Evolutionary conservation across 2,797 vertebrate species (phyloP).

Genomic region (Naso thynnoides): DNA sequence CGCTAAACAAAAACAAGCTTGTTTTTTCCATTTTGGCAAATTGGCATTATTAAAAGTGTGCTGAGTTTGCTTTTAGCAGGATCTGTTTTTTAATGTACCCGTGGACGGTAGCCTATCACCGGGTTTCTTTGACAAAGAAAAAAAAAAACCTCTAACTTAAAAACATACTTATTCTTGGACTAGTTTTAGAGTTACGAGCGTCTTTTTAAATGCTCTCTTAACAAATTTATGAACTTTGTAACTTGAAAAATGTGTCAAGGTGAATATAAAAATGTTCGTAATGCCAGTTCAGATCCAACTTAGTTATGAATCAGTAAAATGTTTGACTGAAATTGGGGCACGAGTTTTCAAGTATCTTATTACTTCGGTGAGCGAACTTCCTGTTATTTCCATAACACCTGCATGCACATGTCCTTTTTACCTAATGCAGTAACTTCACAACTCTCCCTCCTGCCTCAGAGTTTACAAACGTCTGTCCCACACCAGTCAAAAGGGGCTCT

Average conservation of each 20-base stretch:
- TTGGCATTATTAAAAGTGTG: not conserved
- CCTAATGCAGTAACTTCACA: not conserved
- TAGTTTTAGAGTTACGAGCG: not conserved
- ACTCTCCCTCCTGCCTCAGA: not conserved
- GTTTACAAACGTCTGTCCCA: conserved; percentile 2
- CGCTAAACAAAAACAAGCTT: not conserved
- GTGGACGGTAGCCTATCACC: too few species aligned
- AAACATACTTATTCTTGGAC: too few species aligned
- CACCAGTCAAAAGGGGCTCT: not conserved
- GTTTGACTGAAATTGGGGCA: too few species aligned
- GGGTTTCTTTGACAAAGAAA: too few species aligned
- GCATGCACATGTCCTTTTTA: not conserved
- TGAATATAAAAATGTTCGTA: not conserved
- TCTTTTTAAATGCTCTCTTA: not conserved
- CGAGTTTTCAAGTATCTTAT: not conserved
- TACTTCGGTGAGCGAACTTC: not conserved
- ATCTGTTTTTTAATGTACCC: too few species aligned
- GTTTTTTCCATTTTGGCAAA: not conserved
- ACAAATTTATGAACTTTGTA: not conserved
- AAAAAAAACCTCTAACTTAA: too few species aligned
- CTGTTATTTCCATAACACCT: conserved; percentile 1
- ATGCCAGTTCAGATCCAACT: not conserved
- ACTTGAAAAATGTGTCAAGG: not conserved
- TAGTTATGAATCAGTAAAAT: too few species aligned
- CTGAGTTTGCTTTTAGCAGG: too few species aligned